phyloP scores from a whole-genome alignment of 2,797 vertebrate species.

The Oryzias sinensis region DNA sequence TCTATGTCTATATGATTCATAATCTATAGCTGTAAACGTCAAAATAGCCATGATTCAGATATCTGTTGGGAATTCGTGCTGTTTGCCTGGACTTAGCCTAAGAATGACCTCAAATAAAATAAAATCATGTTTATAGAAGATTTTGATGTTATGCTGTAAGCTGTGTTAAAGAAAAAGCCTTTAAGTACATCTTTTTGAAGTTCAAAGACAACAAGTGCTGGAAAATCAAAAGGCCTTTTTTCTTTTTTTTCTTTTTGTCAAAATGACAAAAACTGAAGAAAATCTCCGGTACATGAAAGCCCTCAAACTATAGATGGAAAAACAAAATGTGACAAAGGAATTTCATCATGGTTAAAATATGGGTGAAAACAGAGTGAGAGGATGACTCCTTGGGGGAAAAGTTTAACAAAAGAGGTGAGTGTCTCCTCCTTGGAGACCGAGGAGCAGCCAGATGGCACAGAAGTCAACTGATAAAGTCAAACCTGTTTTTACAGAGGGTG shows the following conservation, averaged over 20 bases:
- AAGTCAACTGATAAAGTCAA: constrained; percentile 68
- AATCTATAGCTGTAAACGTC: too few relatives aligned
- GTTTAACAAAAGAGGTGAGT: constrained; percentile 32
- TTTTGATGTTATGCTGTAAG: constrained; percentile 13
- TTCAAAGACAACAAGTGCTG: constrained; percentile 47
- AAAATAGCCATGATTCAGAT: too few relatives aligned
- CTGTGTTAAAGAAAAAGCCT: constrained; percentile 6
- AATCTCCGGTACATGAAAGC: constrained; percentile 21
- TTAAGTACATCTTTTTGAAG: constrained; percentile 42
- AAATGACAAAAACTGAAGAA: constrained; percentile 34
- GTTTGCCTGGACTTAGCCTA: constrained; percentile 24
- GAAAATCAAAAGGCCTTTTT: constrained; percentile 47
- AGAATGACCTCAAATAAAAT: constrained; percentile 19
- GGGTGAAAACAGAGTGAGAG: constrained; percentile 24
- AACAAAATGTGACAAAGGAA: constrained; percentile 43
- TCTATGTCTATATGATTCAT: too few relatives aligned
- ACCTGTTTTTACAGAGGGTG: constrained; percentile 52
- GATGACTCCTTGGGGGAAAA: constrained; percentile 34
- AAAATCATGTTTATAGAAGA: constrained; percentile 30
- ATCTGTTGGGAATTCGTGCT: not conserved
- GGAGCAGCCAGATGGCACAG: constrained; percentile 61
- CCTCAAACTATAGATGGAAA: constrained; percentile 21
- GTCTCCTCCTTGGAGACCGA: constrained; percentile 30
- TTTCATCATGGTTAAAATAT: constrained; percentile 6
- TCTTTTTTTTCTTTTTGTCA: not conserved